These are phyloP conservation scores for Pseudococcus longispinus DNA, from an alignment of 2,888 invertebrate genomes.

Conservation along the genomic window DNA sequence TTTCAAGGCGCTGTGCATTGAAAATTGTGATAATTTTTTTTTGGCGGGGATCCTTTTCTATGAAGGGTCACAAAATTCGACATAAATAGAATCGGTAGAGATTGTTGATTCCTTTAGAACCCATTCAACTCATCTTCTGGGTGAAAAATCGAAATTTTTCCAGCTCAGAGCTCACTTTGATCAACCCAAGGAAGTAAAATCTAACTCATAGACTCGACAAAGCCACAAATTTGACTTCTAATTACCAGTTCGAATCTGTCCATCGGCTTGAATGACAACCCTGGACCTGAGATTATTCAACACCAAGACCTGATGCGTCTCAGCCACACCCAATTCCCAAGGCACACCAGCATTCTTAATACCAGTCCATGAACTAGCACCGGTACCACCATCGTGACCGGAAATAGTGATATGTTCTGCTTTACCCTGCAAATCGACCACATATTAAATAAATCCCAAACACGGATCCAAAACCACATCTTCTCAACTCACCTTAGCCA, in stretches of 20 bases:
- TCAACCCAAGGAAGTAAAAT: too few species aligned
- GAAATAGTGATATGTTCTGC: constrained; percentile 98
- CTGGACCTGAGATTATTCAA: constrained; percentile 91
- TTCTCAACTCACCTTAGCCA: constrained; percentile 78
- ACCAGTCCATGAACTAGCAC: constrained; percentile 98
- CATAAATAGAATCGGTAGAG: too few species aligned
- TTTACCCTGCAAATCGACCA: constrained; percentile 74
- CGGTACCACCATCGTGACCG: constrained; percentile 99
- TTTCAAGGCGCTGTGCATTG: too few species aligned
- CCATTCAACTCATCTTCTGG: too few species aligned
- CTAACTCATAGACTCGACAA: neutral
- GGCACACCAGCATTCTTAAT: constrained; percentile 97
- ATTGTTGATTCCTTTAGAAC: too few species aligned
- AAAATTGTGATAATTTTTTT: too few species aligned
- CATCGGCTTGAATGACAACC: constrained; percentile 94
- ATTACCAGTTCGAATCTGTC: constrained; percentile 85
- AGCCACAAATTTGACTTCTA: too few species aligned
- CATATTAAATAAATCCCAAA: neutral
- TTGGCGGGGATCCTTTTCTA: too few species aligned
- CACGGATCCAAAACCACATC: neutral
- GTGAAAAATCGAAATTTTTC: too few species aligned
- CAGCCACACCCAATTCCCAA: constrained; percentile 98
- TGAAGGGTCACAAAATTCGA: too few species aligned
- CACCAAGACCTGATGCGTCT: constrained; percentile 96
- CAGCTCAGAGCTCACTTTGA: too few species aligned